A percentile compares a stretch with the other conserved stretches of the same genome.
These are phyloP conservation scores for Ceratotherium simum DNA, from an alignment of 2,113 vertebrate genomes.

Conservation along the genomic window DNA sequence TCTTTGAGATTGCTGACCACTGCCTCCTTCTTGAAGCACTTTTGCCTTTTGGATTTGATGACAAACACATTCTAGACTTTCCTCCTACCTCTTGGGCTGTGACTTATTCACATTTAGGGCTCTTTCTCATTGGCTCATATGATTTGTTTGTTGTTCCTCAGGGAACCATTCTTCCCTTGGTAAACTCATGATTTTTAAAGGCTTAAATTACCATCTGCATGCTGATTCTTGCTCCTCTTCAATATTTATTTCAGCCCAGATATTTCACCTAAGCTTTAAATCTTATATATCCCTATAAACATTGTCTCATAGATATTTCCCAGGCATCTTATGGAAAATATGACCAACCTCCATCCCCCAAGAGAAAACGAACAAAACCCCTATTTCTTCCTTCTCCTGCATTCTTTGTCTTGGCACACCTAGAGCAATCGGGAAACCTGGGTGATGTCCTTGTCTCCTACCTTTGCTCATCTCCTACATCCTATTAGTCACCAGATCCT, in stretches of 20 bases:
- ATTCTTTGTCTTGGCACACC: not conserved
- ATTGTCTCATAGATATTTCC: not conserved
- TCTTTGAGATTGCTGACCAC: not conserved
- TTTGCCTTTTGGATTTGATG: slow-evolving; percentile 8
- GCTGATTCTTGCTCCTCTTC: not conserved
- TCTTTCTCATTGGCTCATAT: not conserved
- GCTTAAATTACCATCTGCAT: not conserved
- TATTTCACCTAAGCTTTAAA: not conserved
- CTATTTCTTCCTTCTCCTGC: not conserved
- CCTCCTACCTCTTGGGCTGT: not conserved
- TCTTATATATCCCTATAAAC: not conserved
- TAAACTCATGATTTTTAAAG: not conserved
- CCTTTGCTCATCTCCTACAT: not conserved
- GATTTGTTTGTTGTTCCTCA: not conserved
- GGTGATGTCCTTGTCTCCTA: not conserved
- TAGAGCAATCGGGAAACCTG: not conserved
- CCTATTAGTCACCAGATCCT: not conserved
- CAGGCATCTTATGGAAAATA: not conserved
- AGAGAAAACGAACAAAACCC: not conserved
- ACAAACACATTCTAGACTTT: not conserved
- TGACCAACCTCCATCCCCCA: not conserved
- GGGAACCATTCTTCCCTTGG: not conserved
- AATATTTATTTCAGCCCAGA: not conserved
- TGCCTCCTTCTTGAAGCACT: not conserved
- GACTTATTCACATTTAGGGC: not conserved